Base-by-base conservation (phyloP, 2,888 invertebrate species). In the Zhengitettix transpicula region DNA sequence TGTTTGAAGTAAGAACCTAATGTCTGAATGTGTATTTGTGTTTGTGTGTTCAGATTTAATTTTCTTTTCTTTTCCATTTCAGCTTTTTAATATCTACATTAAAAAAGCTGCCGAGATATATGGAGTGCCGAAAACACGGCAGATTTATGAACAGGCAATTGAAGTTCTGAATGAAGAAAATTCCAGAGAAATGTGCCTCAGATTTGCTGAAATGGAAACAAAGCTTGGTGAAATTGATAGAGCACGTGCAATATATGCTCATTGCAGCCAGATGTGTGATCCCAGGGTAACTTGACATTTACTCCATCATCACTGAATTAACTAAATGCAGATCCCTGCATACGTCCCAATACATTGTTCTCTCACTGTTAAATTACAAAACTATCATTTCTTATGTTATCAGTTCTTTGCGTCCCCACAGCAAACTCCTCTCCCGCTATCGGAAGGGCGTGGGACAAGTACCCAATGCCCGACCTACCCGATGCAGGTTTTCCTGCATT, bases 251-350 rank as follows among this genome's bases (percentile, higher is more conserved):
- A 89, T 99, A 68, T 99, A 98, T 72, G 89, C 91, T 0, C 97
- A 99, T 73, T 97, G 97, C 70, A 95, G 97, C 67, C 98, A 99
- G 79, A 93, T 98, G 74, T 98, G 97, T 74, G 99, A 99, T 78
- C 99, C 99, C 1, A 82, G 99, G 71, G 95, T 96, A 69, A 69
- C 69, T 62, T 55, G 14, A 57, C 12, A 8, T 62, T 57, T 40
- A 16, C 17, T 11, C n/a, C 9, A 28, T n/a, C 28, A 56, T 42
- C 10, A 42, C 40, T 56, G 42, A 40, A 52, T 14, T n/a, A 55
- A n/a, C 52, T 41, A 10, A 52, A n/a, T 47, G 44, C 52, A n/a
- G 15, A 61, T 16, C 52, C 44, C 10, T 42, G 12, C 44, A 11
- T 42, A 11, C 12, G 10, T 42, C 12, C 44, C 12, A 42, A 42